Base-by-base conservation (phyloP, 2,888 invertebrate species). In the Diogma glabrata region DNA sequence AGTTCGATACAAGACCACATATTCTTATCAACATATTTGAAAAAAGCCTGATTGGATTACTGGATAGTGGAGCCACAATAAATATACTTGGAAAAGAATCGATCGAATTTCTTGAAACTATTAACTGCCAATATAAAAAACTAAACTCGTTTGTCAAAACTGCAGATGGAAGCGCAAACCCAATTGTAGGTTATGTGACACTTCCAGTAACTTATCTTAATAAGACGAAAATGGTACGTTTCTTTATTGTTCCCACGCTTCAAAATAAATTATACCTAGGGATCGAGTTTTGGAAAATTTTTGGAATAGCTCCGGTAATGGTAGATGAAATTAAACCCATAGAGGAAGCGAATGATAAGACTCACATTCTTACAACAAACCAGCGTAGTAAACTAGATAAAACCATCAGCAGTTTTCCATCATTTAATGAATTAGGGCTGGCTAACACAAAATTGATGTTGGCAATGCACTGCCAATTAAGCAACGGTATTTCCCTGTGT, bases 401-500 rank as follows among this genome's bases (percentile, higher is more conserved):
- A 4, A 19, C 22, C n/a, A 40, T 12, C 2, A 19, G 22, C 9
- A 19, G 19, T 2, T 40, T 40, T 6, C 8, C 20, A 40, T 20
- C 40, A 6, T 40, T 40, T 10, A n/a, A 40, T 20, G 20, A 20
- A 20, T 12, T 20, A 20, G 17, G 38, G n/a, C 36, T 14, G 14
- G 6, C 36, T 55, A 10, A 52, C 50, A 19, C 55, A 38, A 19
- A 1, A 57, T 58, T 10, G 56, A 58, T 47, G 45, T 56, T 53
- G 54, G 56, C 8, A 52, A 51, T 12, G 50, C 53, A 6, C 20
- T 22, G 5, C 54, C 56, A 3, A 49, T 55, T 16, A 57, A 57
- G 33, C 53, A 56, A 26, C 49, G 55, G 2, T 54, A 57, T 38
- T 58, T 55, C 49, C 54, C 57, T 0, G 52, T 58, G 5, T 57